phyloP scores from a whole-genome alignment of 2,888 invertebrate genomes.

The Carpatolechia fugitivella region DNA sequence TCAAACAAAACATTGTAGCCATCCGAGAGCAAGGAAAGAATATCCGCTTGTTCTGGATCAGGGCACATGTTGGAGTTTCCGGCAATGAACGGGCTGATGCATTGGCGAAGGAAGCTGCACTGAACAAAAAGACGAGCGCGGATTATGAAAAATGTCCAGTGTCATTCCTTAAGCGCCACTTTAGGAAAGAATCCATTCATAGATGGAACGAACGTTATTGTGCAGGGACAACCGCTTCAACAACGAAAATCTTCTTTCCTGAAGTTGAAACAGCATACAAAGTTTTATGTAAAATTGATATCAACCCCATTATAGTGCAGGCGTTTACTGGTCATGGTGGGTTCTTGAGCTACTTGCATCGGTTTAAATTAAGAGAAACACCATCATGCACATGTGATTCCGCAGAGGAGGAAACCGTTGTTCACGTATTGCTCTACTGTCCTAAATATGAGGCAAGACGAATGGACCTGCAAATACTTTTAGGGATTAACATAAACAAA shows the following conservation, averaged over 20 bases:
- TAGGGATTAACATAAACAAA: too few relatives aligned
- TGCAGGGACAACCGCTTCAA: background rate
- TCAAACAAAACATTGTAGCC: background rate
- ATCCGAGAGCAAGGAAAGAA: background rate
- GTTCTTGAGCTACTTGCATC: too few relatives aligned
- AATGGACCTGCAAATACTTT: too few relatives aligned
- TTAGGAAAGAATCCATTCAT: background rate
- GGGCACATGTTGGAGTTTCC: conserved; percentile 13
- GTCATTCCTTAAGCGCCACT: background rate
- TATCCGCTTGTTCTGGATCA: conserved; percentile 13
- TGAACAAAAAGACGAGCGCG: background rate
- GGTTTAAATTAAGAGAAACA: too few relatives aligned
- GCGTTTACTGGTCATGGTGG: too few relatives aligned
- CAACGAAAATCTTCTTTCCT: background rate
- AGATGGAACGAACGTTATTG: background rate
- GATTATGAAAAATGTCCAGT: background rate
- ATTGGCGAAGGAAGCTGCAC: conserved; percentile 13
- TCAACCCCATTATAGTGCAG: too few relatives aligned
- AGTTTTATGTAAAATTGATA: background rate
- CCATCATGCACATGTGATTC: too few relatives aligned
- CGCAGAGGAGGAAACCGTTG: too few relatives aligned
- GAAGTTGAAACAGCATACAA: background rate
- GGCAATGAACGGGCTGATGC: conserved; percentile 17
- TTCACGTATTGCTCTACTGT: too few relatives aligned
- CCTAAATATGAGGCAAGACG: too few relatives aligned